These are phyloP conservation scores for Diorhabda elongata DNA, from an alignment of 1,140 invertebrate genomes.

Conservation along the genomic window DNA sequence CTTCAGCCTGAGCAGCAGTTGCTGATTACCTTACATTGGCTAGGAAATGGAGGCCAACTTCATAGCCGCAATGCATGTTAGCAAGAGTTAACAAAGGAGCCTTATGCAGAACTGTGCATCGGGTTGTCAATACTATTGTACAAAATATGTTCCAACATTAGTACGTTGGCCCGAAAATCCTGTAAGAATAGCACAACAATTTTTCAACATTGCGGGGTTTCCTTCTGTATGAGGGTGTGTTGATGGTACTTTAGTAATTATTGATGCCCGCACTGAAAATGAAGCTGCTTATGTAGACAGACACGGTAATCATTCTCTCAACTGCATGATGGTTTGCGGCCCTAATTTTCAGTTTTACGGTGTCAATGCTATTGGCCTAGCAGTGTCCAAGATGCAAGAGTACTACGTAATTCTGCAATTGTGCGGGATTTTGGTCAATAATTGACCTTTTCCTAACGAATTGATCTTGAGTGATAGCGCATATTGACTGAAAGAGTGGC, in stretches of 20 bases:
- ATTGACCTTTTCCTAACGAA: constrained; percentile 13
- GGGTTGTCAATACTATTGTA: too few relatives aligned
- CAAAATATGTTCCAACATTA: not conserved
- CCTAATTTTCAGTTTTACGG: constrained; percentile 9
- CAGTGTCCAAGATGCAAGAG: not conserved
- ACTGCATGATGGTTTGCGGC: constrained; percentile 20
- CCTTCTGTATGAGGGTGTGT: constrained; percentile 11
- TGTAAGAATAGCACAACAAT: too few relatives aligned
- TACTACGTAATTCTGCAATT: not conserved
- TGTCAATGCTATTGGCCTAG: constrained; percentile 19
- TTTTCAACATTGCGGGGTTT: too few relatives aligned
- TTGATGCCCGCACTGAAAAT: constrained; percentile 12
- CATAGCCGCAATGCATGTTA: too few relatives aligned
- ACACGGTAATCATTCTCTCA: constrained; percentile 21
- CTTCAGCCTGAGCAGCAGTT: too few relatives aligned
- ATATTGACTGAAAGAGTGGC: constrained; percentile 4
- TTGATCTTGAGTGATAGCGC: constrained; percentile 11
- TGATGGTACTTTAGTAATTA: constrained; percentile 20
- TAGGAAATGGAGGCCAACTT: too few relatives aligned
- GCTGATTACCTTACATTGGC: too few relatives aligned
- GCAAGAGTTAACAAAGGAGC: too few relatives aligned
- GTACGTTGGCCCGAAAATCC: not conserved
- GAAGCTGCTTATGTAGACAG: constrained; percentile 19
- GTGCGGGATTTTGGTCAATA: constrained; percentile 3
- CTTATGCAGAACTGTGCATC: too few relatives aligned